Base-by-base conservation (phyloP, 2,888 invertebrate genomes). In the Belgica antarctica region DNA sequence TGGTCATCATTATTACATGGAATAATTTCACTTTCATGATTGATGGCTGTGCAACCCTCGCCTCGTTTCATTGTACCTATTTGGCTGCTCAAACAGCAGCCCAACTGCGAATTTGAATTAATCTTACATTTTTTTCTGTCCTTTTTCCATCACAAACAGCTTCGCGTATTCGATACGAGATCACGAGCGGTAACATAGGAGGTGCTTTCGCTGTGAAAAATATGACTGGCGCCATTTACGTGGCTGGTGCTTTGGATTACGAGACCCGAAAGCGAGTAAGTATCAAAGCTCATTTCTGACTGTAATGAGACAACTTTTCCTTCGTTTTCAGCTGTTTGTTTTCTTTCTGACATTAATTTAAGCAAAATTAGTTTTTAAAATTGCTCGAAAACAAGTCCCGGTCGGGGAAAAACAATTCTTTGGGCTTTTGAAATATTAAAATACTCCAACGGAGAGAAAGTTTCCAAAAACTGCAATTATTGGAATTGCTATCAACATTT, bases 111-210 rank as follows among this genome's bases (percentile, higher is more conserved):
- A 52, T 52, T 15, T 52, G 24, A 52, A 52, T 52, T 52, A 52
- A 52, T 52, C 22, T 22, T 52, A 10, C 8, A 52, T 24, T 52
- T 52, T 7, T 52, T 52, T 52, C 27, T 27, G 15, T 66, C 31
- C 22, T 61, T 62, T 27, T 61, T 73, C 68, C 70, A 70, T 75
- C 83, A 83, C 8, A 7, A 22, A 52, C 86, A 95, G 96, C 95
- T 81, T 96, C 96, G 84, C 92, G 94, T 87, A 94, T 97, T 87
- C 94, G 95, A 86, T 97, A 97, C 86, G 96, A 96, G 89, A 96
- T 97, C 83, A 96, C 95, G 82, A 94, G 94, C 87, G 96, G 96
- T 85, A 97, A 97, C 89, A 89, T 94, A 86, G 96, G 96, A 73
- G 96, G 96, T 76, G 96, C 96, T 41, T 96, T 96, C 81, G 96